These are phyloP conservation scores for Monodelphis domestica DNA, from an alignment of 2,797 vertebrate species.

Conservation along the genomic window DNA sequence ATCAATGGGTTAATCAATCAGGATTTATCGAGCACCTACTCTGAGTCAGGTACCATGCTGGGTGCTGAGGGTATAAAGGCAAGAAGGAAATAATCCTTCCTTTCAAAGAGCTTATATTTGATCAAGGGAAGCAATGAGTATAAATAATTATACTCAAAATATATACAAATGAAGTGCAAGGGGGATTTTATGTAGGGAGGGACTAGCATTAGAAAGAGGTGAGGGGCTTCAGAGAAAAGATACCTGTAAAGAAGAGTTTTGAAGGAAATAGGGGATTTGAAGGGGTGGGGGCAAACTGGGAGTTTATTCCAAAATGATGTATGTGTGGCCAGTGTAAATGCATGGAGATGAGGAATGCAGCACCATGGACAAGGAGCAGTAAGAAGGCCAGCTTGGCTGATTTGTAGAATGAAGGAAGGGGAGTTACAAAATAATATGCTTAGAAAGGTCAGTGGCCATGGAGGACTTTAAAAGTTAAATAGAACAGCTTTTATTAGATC, in stretches of 20 bases:
- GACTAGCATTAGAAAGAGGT: not conserved
- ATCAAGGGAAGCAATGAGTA: not conserved
- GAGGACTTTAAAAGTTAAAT: not conserved
- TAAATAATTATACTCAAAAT: not conserved
- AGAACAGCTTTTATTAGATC: not conserved
- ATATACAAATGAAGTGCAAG: not conserved
- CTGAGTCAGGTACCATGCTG: not conserved
- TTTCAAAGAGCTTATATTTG: not conserved
- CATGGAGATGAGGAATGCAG: not conserved
- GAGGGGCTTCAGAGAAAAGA: not conserved
- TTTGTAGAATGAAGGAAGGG: not conserved
- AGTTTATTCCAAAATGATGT: not conserved
- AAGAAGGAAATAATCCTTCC: not conserved
- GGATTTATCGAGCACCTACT: not conserved
- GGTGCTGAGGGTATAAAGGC: not conserved
- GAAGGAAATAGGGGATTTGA: not conserved
- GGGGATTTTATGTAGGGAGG: not conserved
- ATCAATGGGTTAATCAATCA: not conserved
- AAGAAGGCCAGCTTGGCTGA: not conserved
- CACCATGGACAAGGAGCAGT: not conserved
- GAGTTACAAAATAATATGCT: not conserved
- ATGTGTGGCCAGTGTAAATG: not conserved
- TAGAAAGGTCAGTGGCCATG: not conserved
- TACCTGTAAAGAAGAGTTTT: not conserved
- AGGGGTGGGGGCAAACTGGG: not conserved